Percentiles rank a stretch among this genome's conserved stretches.
Evolutionary conservation across 2,113 vertebrate species (phyloP).

Genomic region (Pachyramphus minor): DNA sequence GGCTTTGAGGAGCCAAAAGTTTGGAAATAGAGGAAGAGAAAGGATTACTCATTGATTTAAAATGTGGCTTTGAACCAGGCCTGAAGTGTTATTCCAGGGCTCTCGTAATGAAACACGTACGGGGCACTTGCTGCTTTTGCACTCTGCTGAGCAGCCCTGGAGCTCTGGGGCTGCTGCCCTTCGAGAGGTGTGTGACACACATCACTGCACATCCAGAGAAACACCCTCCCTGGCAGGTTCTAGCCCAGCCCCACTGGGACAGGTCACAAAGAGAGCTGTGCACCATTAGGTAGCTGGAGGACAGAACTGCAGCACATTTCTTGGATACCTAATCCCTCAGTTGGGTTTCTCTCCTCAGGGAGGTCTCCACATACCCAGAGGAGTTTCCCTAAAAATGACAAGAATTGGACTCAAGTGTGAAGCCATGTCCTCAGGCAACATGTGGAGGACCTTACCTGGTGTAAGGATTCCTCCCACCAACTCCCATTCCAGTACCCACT

Average conservation of each 20-base stretch:
- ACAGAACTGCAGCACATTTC: neutral
- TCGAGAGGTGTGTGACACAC: neutral
- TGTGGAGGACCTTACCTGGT: neutral
- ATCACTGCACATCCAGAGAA: neutral
- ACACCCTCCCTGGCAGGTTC: neutral
- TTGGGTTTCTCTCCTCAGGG: neutral
- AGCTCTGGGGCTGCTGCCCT: neutral
- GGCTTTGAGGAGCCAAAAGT: neutral
- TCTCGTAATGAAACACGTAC: neutral
- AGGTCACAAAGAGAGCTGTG: neutral
- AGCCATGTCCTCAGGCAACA: neutral
- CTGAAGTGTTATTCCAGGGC: neutral
- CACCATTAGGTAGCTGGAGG: fast-evolving
- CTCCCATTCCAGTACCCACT: neutral
- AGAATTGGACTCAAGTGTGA: neutral
- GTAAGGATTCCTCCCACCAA: neutral
- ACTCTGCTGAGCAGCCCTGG: neutral
- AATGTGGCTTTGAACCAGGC: neutral
- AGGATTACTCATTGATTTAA: conserved; percentile 26
- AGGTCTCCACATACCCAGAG: neutral
- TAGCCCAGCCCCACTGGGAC: too few relatives aligned
- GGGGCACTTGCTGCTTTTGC: neutral
- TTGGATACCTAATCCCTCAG: neutral
- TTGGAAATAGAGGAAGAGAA: neutral
- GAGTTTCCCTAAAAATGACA: neutral